Percentiles rank a stretch among this genome's conserved stretches.
Conservation (phyloP, 2,888 invertebrate species). For the Beris morrisii region DNA sequence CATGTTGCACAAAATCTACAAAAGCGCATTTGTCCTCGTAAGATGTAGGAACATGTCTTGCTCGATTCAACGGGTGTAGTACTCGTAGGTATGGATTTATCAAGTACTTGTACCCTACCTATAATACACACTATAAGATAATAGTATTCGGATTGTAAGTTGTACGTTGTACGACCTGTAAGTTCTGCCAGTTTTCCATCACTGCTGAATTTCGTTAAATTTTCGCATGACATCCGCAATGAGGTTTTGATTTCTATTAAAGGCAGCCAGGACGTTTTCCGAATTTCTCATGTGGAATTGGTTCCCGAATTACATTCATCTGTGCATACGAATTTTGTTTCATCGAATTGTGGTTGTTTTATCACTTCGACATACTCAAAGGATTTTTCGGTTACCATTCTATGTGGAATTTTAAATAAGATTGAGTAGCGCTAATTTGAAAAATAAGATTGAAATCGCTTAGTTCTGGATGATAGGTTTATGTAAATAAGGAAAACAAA, state of each 20-base stretch:
- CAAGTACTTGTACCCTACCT: conserved; percentile 10
- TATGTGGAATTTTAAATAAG: too few species aligned
- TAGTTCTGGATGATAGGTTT: too few species aligned
- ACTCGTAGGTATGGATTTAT: too few species aligned
- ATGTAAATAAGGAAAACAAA: too few species aligned
- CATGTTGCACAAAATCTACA: conserved; percentile 29
- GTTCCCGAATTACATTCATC: conserved; percentile 3
- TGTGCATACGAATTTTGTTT: not conserved
- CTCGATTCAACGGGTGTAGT: conserved; percentile 3
- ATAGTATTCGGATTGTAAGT: not conserved
- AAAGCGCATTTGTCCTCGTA: conserved; percentile 35
- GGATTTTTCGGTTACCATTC: too few species aligned
- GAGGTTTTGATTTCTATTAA: conserved; percentile 33
- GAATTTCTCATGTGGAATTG: conserved; percentile 22
- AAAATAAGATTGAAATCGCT: too few species aligned
- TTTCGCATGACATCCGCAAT: conserved; percentile 36
- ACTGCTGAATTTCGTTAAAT: conserved; percentile 34
- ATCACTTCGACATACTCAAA: too few species aligned
- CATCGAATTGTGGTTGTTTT: not conserved
- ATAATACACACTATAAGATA: not conserved
- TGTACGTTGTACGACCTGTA: conserved; percentile 13
- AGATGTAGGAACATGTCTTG: conserved; percentile 28
- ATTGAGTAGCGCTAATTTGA: too few species aligned
- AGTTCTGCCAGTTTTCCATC: conserved; percentile 24
- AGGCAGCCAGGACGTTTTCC: conserved; percentile 18